phyloP scores from a whole-genome alignment of 2,888 invertebrate genomes.

The Mimachlamys varia region DNA sequence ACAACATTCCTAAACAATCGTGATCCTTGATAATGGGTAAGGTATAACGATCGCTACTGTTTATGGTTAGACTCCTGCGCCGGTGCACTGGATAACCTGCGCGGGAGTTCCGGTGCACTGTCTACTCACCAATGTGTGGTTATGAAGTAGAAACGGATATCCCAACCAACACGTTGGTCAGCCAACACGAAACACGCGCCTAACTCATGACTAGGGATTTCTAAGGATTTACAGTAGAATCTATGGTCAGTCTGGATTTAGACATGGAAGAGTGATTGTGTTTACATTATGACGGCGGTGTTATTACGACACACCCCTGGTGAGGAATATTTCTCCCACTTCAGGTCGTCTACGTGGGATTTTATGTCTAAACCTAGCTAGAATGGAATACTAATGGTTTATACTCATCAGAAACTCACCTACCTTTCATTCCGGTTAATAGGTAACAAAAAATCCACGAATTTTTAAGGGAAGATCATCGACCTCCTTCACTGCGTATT shows the following conservation, averaged over 20 bases:
- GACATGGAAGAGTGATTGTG: not conserved
- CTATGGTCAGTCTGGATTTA: not conserved
- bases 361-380: not conserved
- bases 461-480: not conserved
- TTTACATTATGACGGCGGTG: not conserved
- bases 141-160: not conserved
- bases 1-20: too few relatives aligned
- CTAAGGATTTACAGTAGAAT: not conserved
- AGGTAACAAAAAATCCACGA: not conserved
- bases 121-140: not conserved
- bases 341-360: not conserved
- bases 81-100: not conserved
- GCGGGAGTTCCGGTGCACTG: not conserved
- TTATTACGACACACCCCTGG: not conserved
- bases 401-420: not conserved
- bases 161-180: not conserved
- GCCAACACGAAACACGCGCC: not conserved
- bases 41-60: not conserved
- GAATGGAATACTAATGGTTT: not conserved
- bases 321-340: not conserved
- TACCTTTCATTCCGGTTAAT: not conserved
- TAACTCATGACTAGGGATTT: not conserved
- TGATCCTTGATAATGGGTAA: not conserved
- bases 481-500: not conserved
- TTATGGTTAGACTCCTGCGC: not conserved